A percentile compares a stretch with the other conserved stretches of the same genome.
Evolutionary conservation across 1,140 invertebrate species (phyloP).

Genomic region (Potamilus streckersoni): DNA sequence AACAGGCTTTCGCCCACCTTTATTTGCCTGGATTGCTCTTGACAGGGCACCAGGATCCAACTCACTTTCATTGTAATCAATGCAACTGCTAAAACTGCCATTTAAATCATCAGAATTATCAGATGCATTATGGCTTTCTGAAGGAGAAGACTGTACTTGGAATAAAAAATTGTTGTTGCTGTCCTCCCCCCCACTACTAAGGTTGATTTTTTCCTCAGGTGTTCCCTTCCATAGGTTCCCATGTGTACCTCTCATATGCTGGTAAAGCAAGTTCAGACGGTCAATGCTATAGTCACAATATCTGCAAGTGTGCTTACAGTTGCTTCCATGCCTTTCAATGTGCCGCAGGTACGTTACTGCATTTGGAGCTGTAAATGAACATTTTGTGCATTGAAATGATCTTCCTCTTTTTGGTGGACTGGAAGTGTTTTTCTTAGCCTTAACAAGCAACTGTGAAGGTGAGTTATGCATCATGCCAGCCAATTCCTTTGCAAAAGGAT

Average conservation of each 20-base stretch:
- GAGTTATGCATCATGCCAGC: no score
- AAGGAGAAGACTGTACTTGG: no score
- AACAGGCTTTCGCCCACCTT: slow-evolving; percentile 14
- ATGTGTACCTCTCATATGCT: slow-evolving; percentile 60
- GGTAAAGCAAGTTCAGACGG: slow-evolving; percentile 54
- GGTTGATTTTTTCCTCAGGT: slow-evolving; percentile 41
- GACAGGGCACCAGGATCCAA: slow-evolving; percentile 18
- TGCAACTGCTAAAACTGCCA: slow-evolving; percentile 9
- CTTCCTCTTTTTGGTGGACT: slow-evolving; percentile 43
- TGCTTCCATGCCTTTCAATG: slow-evolving; percentile 58
- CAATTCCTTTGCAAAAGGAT: no score
- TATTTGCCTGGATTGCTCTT: background rate
- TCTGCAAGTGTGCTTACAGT: slow-evolving; percentile 52
- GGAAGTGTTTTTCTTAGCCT: slow-evolving; percentile 36
- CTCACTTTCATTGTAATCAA: background rate
- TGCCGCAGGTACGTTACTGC: slow-evolving; percentile 56
- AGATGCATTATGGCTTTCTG: slow-evolving; percentile 4
- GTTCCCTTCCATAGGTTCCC: slow-evolving; percentile 46
- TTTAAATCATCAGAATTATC: slow-evolving; percentile 9
- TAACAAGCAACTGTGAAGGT: slow-evolving; percentile 15
- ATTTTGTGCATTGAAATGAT: slow-evolving; percentile 61
- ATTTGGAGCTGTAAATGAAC: slow-evolving; percentile 58
- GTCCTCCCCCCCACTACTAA: slow-evolving; percentile 24
- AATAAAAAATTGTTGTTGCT: slow-evolving; percentile 28
- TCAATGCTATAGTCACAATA: slow-evolving; percentile 65